Evolutionary conservation across 1,140 invertebrate species (phyloP), one percentile per base, ranked within the genome.

Genomic region (Drosophila kurseongensis): DNA sequence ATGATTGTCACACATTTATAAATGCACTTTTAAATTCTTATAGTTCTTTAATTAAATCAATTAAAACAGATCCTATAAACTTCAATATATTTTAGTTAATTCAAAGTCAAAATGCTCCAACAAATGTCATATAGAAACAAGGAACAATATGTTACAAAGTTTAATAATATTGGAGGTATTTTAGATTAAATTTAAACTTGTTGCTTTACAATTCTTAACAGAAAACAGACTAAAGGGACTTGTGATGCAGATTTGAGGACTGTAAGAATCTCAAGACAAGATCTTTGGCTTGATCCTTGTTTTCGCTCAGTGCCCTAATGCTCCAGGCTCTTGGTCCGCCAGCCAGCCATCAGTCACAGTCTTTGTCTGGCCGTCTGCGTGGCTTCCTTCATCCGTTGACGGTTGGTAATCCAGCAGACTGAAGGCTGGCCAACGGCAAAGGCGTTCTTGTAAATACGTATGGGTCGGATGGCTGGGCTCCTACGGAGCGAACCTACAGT

Each of bases 291-390:
- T 27, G 4, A 23, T 47, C 12, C 45, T 23, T 13, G 5, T 1
- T 50, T 65, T 65, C 1, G 29, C 32, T 18, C 5, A 29, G 60
- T 47, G 45, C 29, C 32, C 13, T 38, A 36, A 47, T 47, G 14
- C 76, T 54, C 27, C 35, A 42, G 58, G 47, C 51, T 41, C 5
- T 18, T 42, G 41, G 47, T 44, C 32, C 72, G 79, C 80, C 69
- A 55, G 59, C 75, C 27, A 76, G 62, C 82, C 80, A 84, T 84
- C 66, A 84, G 80, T 80, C 73, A 76, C 80, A 79, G 66, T 52
- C 72, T 73, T 84, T 84, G 66, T 73, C 73, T 66, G 58, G 18
- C 48, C 73, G 47, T 62, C 60, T 56, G 45, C 58, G 14, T 57
- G 45, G 72, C 38, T 80, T 61, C 57, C 66, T 48, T 75, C 59